phyloP scores from a whole-genome alignment of 1,140 invertebrate species.

The Lineus longissimus region DNA sequence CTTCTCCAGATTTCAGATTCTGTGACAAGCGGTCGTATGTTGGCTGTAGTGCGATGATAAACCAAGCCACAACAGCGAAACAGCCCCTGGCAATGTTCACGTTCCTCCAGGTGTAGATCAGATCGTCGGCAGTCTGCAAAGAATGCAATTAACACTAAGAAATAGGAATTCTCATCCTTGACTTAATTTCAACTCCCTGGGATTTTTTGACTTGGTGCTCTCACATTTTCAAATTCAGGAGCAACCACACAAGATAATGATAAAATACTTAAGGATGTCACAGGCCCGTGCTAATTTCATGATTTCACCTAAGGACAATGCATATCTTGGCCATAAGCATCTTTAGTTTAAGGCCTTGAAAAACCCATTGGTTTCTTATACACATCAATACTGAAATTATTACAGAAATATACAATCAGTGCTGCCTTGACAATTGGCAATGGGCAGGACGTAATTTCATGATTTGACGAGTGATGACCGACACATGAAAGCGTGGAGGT shows the following conservation, averaged over 20 bases:
- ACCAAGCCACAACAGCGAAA: background rate
- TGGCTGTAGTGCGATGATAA: background rate
- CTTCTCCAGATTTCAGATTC: background rate
- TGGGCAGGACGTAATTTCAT: background rate
- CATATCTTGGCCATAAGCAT: too few species aligned
- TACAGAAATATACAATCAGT: background rate
- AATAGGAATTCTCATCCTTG: background rate
- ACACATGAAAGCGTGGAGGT: too few species aligned
- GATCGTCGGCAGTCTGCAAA: background rate
- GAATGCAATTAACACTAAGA: background rate
- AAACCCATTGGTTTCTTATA: background rate
- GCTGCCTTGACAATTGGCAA: background rate
- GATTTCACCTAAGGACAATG: background rate
- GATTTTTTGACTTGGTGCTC: too few species aligned
- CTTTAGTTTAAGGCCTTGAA: background rate
- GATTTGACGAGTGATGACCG: too few species aligned
- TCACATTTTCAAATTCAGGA: background rate
- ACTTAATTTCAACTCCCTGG: background rate
- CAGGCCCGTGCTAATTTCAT: background rate
- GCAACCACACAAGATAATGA: background rate
- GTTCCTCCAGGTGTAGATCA: background rate
- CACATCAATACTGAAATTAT: background rate
- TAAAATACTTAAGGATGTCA: background rate
- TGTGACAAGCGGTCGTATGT: background rate
- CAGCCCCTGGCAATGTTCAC: background rate